Conservation (phyloP, 1,140 invertebrate genomes). For the Daktulosphaira vitifoliae region DNA sequence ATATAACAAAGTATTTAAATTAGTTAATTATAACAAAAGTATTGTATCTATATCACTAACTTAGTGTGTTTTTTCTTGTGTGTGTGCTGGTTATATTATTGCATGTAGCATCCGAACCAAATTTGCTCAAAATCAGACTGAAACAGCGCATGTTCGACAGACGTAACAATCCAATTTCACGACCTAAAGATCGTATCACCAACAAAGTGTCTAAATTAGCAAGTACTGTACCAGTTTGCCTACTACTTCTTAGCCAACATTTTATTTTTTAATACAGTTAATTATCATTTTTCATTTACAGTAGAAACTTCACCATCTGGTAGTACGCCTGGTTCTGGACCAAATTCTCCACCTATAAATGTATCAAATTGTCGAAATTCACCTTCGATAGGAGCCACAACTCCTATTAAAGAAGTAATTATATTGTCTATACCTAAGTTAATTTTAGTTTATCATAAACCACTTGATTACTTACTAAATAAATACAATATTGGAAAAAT, state of each 20-base stretch:
- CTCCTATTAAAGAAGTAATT: conserved; percentile 41
- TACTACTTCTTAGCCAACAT: no score
- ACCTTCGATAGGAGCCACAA: conserved; percentile 49
- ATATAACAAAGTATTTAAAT: not conserved
- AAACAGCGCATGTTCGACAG: conserved; percentile 92
- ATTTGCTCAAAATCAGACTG: conserved; percentile 90
- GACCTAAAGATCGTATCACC: conserved; percentile 64
- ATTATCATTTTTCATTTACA: conserved; percentile 34
- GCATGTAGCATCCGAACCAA: conserved; percentile 86
- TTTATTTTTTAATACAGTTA: conserved; percentile 6
- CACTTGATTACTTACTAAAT: no score
- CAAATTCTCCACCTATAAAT: conserved; percentile 67
- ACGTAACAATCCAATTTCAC: conserved; percentile 73
- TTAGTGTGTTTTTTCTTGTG: conserved; percentile 29
- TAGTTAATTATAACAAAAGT: conserved; percentile 4
- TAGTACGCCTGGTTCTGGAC: conserved; percentile 70
- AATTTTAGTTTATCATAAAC: not conserved
- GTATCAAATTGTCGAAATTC: conserved; percentile 48
- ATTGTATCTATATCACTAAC: conserved; percentile 14
- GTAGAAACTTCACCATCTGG: conserved; percentile 44
- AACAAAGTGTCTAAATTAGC: conserved; percentile 66
- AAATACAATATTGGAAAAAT: no score
- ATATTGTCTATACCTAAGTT: no score
- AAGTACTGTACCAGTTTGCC: conserved; percentile 50
- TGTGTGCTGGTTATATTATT: conserved; percentile 39